These are phyloP conservation scores for Tapera naevia DNA, from an alignment of 2,797 vertebrate species.

Conservation along the genomic window DNA sequence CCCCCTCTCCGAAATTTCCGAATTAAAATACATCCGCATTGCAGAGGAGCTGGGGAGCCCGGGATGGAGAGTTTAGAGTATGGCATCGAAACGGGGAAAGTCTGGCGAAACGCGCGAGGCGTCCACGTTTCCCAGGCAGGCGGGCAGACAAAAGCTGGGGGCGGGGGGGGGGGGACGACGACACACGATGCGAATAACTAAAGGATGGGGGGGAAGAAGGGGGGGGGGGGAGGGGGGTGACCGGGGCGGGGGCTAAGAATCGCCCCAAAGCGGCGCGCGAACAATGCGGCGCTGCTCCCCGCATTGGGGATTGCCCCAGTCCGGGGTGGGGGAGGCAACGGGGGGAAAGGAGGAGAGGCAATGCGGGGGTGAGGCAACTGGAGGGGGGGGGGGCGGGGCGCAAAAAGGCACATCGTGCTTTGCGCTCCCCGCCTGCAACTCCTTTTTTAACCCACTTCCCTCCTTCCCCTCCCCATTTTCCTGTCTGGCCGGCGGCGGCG, in stretches of 20 bases:
- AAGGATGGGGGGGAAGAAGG: neutral
- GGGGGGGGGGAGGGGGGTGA: too few relatives aligned
- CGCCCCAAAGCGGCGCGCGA: neutral
- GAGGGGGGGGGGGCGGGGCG: neutral
- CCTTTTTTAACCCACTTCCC: neutral
- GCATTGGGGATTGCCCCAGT: too few relatives aligned
- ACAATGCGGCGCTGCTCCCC: slow-evolving; percentile 19
- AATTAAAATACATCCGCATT: slow-evolving; percentile 80
- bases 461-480: neutral
- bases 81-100: slow-evolving; percentile 60
- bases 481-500: neutral
- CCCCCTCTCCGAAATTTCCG: neutral
- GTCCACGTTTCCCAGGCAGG: slow-evolving; percentile 42
- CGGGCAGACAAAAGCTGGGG: slow-evolving; percentile 72
- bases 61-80: slow-evolving; percentile 70
- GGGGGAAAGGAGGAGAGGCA: too few relatives aligned
- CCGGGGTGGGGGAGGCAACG: too few relatives aligned
- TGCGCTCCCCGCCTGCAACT: neutral
- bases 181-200: neutral
- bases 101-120: slow-evolving; percentile 34
- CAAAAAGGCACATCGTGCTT: neutral
- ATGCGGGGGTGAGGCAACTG: neutral
- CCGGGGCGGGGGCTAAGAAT: too few relatives aligned
- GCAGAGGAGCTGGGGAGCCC: slow-evolving; percentile 70
- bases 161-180: too few relatives aligned